These are phyloP conservation scores for Cynaeus angustus DNA, from an alignment of 2,888 invertebrate genomes.

Conservation along the genomic window DNA sequence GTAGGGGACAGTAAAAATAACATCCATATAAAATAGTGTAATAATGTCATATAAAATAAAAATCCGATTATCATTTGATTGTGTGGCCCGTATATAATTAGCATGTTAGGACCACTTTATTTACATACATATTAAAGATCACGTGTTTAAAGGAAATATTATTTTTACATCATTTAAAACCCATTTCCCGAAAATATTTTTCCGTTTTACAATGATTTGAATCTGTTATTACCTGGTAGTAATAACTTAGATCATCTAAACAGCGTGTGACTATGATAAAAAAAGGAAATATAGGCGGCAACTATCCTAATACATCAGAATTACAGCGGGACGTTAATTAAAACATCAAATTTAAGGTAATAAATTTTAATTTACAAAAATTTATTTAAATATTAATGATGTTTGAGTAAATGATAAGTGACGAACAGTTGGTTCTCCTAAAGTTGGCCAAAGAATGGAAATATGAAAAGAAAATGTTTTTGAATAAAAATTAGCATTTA, in stretches of 20 bases:
- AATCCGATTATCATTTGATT: neutral
- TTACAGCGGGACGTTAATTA: conserved; percentile 8
- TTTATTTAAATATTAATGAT: conserved; percentile 11
- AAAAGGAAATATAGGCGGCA: conserved; percentile 4
- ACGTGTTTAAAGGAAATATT: conserved; percentile 4
- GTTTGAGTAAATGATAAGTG: conserved; percentile 3
- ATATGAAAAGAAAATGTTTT: neutral
- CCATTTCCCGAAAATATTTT: neutral
- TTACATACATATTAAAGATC: neutral
- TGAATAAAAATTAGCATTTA: conserved; percentile 15
- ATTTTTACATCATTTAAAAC: neutral
- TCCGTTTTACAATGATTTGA: neutral
- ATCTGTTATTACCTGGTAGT: neutral
- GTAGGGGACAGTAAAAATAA: too few species aligned
- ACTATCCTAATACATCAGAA: conserved; percentile 2
- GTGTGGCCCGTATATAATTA: neutral
- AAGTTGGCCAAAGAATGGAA: neutral
- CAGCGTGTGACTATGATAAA: conserved; percentile 4
- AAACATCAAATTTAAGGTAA: conserved; percentile 7
- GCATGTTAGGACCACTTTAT: neutral
- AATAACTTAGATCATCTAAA: conserved; percentile 10
- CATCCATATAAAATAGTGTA: too few species aligned
- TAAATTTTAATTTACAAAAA: conserved; percentile 12
- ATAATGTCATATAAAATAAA: neutral
- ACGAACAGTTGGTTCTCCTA: neutral